phyloP scores from a whole-genome alignment of 1,140 invertebrate genomes.

The Drosophila arizonae region DNA sequence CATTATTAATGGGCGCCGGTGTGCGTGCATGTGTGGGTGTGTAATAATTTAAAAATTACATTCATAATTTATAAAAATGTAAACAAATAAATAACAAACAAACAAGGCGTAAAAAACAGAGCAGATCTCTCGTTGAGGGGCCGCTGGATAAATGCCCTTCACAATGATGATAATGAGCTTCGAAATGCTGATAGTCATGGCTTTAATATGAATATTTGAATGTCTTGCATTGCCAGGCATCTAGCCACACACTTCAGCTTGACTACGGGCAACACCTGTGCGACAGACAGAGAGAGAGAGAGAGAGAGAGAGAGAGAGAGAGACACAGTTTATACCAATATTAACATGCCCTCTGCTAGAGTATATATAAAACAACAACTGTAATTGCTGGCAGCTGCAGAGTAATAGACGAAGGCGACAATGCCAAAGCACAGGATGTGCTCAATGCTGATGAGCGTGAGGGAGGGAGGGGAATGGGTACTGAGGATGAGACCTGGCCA shows the following conservation, averaged over 20 bases:
- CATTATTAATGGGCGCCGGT: conserved; percentile 2
- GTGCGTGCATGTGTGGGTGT: conserved; percentile 1
- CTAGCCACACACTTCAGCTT: too few species aligned
- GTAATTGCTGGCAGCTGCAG: conserved; percentile 8
- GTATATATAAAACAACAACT: conserved; percentile 6
- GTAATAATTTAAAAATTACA: conserved; percentile 5
- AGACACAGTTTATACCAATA: not conserved
- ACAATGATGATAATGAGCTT: not conserved
- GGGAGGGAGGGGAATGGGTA: not conserved
- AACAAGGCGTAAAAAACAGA: not conserved
- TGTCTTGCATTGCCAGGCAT: too few species aligned
- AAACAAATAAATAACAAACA: not conserved
- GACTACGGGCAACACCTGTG: too few species aligned
- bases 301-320: not conserved
- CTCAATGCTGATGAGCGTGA: conserved; percentile 24
- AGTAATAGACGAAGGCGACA: conserved; percentile 2
- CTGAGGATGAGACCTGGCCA: not conserved
- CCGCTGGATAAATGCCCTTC: not conserved
- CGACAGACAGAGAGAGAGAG: too few species aligned
- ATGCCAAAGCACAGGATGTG: conserved; percentile 18
- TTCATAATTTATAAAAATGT: conserved; percentile 2
- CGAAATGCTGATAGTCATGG: not conserved
- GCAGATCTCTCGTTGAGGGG: not conserved
- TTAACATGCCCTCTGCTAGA: not conserved
- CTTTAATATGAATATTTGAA: not conserved